Evolutionary conservation across 2,113 vertebrate genomes (phyloP).

Genomic region (Scomber japonicus): DNA sequence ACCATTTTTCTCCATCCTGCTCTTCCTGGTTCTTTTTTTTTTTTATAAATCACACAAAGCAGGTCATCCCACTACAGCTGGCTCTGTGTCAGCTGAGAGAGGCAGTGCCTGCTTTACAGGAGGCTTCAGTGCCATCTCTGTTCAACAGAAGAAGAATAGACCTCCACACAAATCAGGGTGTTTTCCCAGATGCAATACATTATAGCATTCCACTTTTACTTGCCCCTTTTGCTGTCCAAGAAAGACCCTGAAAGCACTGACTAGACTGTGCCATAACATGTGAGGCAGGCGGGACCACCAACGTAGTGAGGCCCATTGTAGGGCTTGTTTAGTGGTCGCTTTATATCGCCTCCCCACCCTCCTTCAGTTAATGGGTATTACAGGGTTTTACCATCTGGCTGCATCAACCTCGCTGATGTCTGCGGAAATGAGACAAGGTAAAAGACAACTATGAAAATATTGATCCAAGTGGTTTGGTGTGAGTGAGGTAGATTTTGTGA

Average conservation of each 20-base stretch:
- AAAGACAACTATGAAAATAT: slow-evolving; percentile 59
- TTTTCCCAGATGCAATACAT: slow-evolving; percentile 51
- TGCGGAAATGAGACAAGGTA: slow-evolving; percentile 50
- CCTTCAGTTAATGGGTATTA: slow-evolving; percentile 51
- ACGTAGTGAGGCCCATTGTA: slow-evolving; percentile 61
- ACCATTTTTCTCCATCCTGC: too few relatives aligned
- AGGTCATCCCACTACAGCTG: slow-evolving; percentile 1
- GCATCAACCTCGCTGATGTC: slow-evolving; percentile 58
- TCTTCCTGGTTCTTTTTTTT: neutral
- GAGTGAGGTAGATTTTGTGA: slow-evolving; percentile 26
- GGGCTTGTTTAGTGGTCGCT: slow-evolving; percentile 41
- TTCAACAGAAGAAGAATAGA: slow-evolving; percentile 31
- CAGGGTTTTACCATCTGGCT: slow-evolving; percentile 54
- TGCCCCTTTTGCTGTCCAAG: slow-evolving; percentile 48
- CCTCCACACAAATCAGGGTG: slow-evolving; percentile 30
- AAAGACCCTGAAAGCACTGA: slow-evolving; percentile 51
- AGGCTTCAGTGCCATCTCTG: slow-evolving; percentile 25
- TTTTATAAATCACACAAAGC: neutral
- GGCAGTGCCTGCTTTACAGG: slow-evolving; percentile 11
- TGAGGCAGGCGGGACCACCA: slow-evolving; percentile 71
- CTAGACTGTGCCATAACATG: slow-evolving; percentile 71
- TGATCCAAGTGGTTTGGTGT: slow-evolving; percentile 57
- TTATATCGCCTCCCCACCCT: slow-evolving; percentile 37
- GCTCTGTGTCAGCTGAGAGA: slow-evolving; percentile 14
- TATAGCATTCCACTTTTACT: slow-evolving; percentile 57